Conservation (phyloP, 2,113 vertebrate species). For the Thunnus maccoyii region DNA sequence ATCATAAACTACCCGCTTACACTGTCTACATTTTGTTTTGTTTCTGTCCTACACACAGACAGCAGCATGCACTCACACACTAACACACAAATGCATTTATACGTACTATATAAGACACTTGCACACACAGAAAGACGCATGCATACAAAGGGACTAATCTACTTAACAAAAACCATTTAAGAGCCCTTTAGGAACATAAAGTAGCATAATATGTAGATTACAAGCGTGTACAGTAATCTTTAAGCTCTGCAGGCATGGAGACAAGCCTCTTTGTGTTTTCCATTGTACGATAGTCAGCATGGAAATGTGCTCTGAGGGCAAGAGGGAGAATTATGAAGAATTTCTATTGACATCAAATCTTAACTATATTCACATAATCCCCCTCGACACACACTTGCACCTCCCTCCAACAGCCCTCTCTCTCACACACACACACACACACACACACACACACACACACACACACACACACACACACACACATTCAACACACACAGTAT, state of each 20-base stretch:
- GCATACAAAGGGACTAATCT: slow-evolving; percentile 44
- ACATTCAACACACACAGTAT: slow-evolving; percentile 40
- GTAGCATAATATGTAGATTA: slow-evolving; percentile 62
- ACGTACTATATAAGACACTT: background rate
- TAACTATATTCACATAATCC: slow-evolving; percentile 79
- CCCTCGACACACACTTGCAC: slow-evolving; percentile 48
- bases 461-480: slow-evolving; percentile 36
- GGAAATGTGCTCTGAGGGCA: slow-evolving; percentile 72
- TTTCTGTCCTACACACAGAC: slow-evolving; percentile 15
- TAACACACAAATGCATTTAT: background rate
- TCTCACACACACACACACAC: slow-evolving; percentile 50
- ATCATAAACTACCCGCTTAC: background rate
- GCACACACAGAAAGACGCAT: slow-evolving; percentile 6
- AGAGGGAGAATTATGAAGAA: slow-evolving; percentile 67
- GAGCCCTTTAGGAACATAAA: slow-evolving; percentile 54
- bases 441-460: slow-evolving; percentile 49
- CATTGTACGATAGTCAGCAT: slow-evolving; percentile 71
- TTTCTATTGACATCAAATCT: slow-evolving; percentile 77
- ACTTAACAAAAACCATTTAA: slow-evolving; percentile 48
- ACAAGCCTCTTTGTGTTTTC: slow-evolving; percentile 68
- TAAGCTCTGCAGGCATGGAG: slow-evolving; percentile 63
- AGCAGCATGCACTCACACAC: background rate
- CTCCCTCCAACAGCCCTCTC: slow-evolving; percentile 52
- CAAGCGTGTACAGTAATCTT: slow-evolving; percentile 57
- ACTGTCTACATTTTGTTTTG: no score